Conservation (phyloP, 2,888 invertebrate genomes). For the Cancer borealis region DNA sequence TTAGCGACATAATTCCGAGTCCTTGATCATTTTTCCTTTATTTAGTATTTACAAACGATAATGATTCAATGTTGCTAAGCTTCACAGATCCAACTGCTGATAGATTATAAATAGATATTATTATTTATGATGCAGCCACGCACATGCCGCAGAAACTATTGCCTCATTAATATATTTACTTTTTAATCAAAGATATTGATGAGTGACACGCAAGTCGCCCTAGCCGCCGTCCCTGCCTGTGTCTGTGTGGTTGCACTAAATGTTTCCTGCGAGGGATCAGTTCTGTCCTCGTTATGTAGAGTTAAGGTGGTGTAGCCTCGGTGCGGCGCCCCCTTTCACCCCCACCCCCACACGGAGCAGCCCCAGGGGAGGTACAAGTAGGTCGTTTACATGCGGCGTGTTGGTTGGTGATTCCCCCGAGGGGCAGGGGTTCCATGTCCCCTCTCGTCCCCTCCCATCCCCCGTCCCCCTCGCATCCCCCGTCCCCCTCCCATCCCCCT, state of each 20-base stretch:
- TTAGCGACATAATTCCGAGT: no score
- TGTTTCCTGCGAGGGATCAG: conserved; percentile 5
- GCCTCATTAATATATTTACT: no score
- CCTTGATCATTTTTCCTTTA: no score
- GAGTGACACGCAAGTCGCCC: not conserved
- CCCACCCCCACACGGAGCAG: not conserved
- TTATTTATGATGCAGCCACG: no score
- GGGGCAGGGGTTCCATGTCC: not conserved
- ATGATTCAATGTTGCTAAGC: no score
- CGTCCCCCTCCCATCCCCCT: not conserved
- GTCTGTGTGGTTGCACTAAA: not conserved
- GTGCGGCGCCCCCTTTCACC: not conserved
- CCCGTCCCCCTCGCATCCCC: not conserved
- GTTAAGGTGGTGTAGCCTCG: not conserved
- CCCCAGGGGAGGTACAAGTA: conserved; percentile 25
- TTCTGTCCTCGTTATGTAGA: not conserved
- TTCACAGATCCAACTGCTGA: no score
- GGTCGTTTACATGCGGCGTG: conserved; percentile 21
- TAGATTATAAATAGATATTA: no score
- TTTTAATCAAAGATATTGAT: not conserved
- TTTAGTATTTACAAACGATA: no score
- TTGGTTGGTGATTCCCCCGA: not conserved
- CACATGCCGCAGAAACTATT: no score
- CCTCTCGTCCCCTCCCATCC: not conserved
- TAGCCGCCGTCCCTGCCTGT: not conserved